These are phyloP conservation scores for Stichodactyla helianthus DNA, from an alignment of 64 coral and sea anemone species.

Conservation along the genomic window DNA sequence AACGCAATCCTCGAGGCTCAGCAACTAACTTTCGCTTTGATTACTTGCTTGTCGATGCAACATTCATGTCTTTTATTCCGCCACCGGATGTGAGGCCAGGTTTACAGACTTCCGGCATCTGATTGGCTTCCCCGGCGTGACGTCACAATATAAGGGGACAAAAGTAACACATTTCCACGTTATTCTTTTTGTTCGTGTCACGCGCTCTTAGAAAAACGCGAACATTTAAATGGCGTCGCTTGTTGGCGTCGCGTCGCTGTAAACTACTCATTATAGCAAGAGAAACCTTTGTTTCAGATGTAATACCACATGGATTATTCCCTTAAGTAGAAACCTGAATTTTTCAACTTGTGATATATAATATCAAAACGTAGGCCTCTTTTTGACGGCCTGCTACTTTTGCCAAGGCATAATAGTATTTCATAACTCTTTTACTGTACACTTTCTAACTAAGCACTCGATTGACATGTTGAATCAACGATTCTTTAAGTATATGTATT, in stretches of 20 bases:
- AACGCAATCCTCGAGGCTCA: not conserved
- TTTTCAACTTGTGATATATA: too few relatives aligned
- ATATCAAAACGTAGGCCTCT: not conserved
- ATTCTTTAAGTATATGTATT: not conserved
- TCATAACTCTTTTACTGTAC: not conserved
- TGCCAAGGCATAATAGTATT: not conserved
- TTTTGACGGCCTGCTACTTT: not conserved
- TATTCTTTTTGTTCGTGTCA: slow-evolving; percentile 35
- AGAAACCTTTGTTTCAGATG: not conserved
- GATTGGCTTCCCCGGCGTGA: slow-evolving; percentile 16
- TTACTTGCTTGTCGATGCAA: slow-evolving; percentile 6
- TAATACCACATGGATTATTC: not conserved
- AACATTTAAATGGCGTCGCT: slow-evolving; percentile 34
- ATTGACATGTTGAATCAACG: not conserved
- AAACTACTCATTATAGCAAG: not conserved
- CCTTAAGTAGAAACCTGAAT: too few relatives aligned
- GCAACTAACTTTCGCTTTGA: slow-evolving; percentile 19
- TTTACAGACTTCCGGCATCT: slow-evolving; percentile 40
- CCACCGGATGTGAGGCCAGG: slow-evolving; percentile 29
- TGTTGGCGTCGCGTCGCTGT: slow-evolving; percentile 23
- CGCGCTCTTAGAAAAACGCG: slow-evolving; percentile 27
- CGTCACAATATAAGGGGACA: slow-evolving; percentile 25
- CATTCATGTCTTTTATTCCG: slow-evolving; percentile 16
- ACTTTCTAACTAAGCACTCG: not conserved
- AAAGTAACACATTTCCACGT: slow-evolving; percentile 42